A percentile compares a stretch with the other conserved stretches of the same genome.
Evolutionary conservation across 2,888 invertebrate species (phyloP).

Genomic region (Noctua janthe): DNA sequence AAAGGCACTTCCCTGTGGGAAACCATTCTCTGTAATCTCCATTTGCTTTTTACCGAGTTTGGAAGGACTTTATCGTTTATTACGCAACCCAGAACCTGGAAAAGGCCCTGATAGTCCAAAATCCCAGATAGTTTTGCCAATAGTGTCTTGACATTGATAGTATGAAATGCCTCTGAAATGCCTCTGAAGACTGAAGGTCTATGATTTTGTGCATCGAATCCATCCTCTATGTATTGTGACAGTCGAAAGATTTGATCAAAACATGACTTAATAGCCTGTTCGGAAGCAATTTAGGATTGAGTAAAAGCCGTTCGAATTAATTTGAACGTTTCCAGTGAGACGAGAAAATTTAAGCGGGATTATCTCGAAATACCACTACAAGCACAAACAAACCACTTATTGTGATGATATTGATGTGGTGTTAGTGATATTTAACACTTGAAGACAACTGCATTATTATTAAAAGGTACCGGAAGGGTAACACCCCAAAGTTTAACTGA

Average conservation of each 20-base stretch:
- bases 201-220: background rate
- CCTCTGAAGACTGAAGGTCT: background rate
- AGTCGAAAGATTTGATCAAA: background rate
- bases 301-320: background rate
- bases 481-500: background rate
- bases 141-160: background rate
- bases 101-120: background rate
- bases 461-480: background rate
- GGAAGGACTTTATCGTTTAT: too few species aligned
- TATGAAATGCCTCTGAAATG: conserved; percentile 1
- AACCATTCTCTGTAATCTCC: background rate
- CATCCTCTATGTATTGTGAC: background rate
- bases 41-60: background rate
- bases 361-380: too few species aligned
- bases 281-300: background rate
- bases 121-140: background rate
- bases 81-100: background rate
- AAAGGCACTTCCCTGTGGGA: conserved; percentile 4
- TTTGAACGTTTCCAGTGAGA: too few species aligned
- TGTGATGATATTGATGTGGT: too few species aligned
- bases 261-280: background rate
- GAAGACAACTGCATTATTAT: background rate
- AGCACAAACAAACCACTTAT: too few species aligned
- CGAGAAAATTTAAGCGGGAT: too few species aligned
- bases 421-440: background rate